Evolutionary conservation across 2,888 invertebrate species (phyloP).

Genomic region (Hirtodrosophila trivittata): DNA sequence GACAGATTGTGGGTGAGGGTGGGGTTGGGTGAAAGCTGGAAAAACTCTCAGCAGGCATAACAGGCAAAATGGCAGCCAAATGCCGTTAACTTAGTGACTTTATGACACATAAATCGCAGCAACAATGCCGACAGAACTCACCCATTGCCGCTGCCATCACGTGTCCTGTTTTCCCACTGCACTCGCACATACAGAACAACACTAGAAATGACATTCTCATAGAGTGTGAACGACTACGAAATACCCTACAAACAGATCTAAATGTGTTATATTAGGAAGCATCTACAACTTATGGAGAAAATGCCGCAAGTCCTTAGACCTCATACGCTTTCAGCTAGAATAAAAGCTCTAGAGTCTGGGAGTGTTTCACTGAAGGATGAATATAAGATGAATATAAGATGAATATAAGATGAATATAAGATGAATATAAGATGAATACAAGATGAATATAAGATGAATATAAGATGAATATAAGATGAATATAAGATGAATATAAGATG

Average conservation of each 20-base stretch:
- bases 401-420: too few species aligned
- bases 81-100: slow-evolving; percentile 81
- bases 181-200: slow-evolving; percentile 1
- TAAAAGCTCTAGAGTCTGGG: too few species aligned
- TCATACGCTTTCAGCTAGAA: too few species aligned
- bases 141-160: slow-evolving; percentile 27
- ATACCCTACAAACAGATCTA: neutral
- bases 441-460: too few species aligned
- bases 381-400: too few species aligned
- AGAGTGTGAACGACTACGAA: neutral
- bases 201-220: neutral
- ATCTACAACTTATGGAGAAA: too few species aligned
- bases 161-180: slow-evolving; percentile 40
- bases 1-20: slow-evolving; percentile 1
- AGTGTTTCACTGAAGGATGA: too few species aligned
- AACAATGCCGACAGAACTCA: slow-evolving; percentile 53
- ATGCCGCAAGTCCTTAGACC: too few species aligned
- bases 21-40: slow-evolving; percentile 19
- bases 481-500: too few species aligned
- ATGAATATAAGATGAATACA: too few species aligned
- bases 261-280: too few species aligned
- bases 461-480: too few species aligned
- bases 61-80: slow-evolving; percentile 70
- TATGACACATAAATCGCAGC: slow-evolving; percentile 82
- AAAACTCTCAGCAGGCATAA: slow-evolving; percentile 44